These are phyloP conservation scores for Xiphophorus couchianus DNA, from an alignment of 2,113 vertebrate genomes.

Conservation along the genomic window DNA sequence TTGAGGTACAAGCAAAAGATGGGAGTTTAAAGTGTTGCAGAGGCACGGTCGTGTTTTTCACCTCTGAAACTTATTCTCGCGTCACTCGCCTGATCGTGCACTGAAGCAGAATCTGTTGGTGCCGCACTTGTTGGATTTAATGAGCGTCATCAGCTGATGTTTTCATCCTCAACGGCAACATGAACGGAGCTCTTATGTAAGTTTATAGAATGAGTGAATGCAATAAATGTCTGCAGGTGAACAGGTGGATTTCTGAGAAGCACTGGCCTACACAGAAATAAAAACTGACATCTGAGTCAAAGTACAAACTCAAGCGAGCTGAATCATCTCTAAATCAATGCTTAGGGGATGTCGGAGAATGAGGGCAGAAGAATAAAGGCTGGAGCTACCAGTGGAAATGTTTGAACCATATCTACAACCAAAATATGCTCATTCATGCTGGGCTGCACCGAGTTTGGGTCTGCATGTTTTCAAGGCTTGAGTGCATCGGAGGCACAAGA, in stretches of 20 bases:
- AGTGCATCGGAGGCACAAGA: conserved; percentile 20
- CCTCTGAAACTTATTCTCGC: background rate
- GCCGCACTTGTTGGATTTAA: background rate
- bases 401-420: conserved; percentile 16
- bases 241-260: background rate
- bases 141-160: background rate
- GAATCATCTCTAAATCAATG: conserved; percentile 1
- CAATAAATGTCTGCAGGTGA: background rate
- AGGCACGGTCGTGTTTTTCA: background rate
- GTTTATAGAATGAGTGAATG: conserved; percentile 6
- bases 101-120: conserved; percentile 7
- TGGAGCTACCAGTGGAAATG: background rate
- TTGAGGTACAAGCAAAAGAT: conserved; percentile 6
- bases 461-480: conserved; percentile 24
- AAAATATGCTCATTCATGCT: conserved; percentile 12
- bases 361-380: conserved; percentile 4
- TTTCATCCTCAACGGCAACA: conserved; percentile 17
- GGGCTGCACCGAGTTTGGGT: conserved; percentile 19
- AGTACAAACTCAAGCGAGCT: background rate
- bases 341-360: conserved; percentile 21
- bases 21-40: background rate
- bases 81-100: background rate
- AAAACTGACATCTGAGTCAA: background rate
- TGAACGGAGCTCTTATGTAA: background rate
- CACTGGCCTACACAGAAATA: background rate